Evolutionary conservation across 2,113 vertebrate species (phyloP), one percentile per base, ranked within the genome.

Genomic region (Poeciliopsis turrubarensis): DNA sequence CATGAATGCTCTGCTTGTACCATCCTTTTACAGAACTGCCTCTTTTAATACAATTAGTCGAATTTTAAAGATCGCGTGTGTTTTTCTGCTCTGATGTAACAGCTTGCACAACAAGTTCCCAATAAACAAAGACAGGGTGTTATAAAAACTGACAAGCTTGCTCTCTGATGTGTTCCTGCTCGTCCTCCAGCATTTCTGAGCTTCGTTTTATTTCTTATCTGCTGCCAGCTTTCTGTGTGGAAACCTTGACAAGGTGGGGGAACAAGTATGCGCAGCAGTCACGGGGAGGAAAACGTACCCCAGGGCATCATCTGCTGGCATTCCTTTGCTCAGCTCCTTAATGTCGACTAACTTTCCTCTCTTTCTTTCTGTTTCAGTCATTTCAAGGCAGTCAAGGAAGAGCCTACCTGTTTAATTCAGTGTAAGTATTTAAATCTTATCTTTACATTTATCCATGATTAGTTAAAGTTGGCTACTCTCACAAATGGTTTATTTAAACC

Each of bases 361-460:
- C n/a, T 79, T 61, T 79, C 70, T 92, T 62, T 67, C 71, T 91
- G 64, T 47, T 94, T 60, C 94, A 99, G 98, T 99, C 98, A 87
- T 99, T 99, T 93, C 98, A 99, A 94, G 98, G 98, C 81, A 99
- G 98, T 87, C 98, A 99, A 93, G 98, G 98, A 81, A 94, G 98
- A 94, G 98, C 98, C 92, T 99, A 99, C 93, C 97, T 99, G 95
- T 99, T 99, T 90, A 99, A 99, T 81, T 98, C 98, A 44, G 98
- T 99, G 98, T 99, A 91, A 99, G 98, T 99, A 95, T 73, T 1
- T 19, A 30, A 31, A 63, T 19, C 61, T 8, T 17, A 15, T 5
- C 47, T 51, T 41, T 22, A 51, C 19, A 17, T 51, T 51, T 51
- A 51, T 14, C 5, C 1, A 6, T 22, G 47, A 22, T 22, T 22